phyloP scores from a whole-genome alignment of 2,888 invertebrate genomes.

The Tenthredo notha region DNA sequence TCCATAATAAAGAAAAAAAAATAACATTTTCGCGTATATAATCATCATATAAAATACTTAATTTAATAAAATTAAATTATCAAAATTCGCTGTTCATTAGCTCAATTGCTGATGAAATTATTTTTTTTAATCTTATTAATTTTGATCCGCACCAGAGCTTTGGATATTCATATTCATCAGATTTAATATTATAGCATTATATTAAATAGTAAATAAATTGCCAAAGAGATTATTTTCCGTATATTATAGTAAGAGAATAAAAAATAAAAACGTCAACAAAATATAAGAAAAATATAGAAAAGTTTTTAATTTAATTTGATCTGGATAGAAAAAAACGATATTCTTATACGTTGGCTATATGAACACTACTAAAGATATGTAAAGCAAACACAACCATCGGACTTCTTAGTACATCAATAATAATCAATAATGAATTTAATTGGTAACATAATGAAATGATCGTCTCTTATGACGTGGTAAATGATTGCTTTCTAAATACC shows the following conservation, averaged over 20 bases:
- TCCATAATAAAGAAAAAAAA: constrained; percentile 66
- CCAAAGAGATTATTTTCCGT: background rate
- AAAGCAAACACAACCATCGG: constrained; percentile 35
- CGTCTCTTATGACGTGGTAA: constrained; percentile 4
- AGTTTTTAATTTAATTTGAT: background rate
- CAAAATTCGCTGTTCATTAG: constrained; percentile 53
- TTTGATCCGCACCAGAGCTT: constrained; percentile 56
- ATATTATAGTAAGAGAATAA: too few species aligned
- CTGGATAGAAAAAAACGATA: background rate
- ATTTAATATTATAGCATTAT: background rate
- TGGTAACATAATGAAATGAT: constrained; percentile 40
- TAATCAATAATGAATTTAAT: constrained; percentile 30
- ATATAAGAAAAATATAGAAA: background rate
- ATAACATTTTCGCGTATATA: constrained; percentile 64
- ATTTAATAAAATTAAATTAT: constrained; percentile 57
- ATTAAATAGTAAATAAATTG: constrained; percentile 12
- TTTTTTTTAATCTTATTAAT: background rate
- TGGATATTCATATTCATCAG: background rate
- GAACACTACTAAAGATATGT: constrained; percentile 28
- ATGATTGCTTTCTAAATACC: background rate
- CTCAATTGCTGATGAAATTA: constrained; percentile 53
- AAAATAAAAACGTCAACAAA: background rate
- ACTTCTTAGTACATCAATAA: constrained; percentile 26
- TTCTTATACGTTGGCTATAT: background rate
- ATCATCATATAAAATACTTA: constrained; percentile 60